These are phyloP conservation scores for Byasa hedistus DNA, from an alignment of 2,888 invertebrate genomes.

Conservation along the genomic window DNA sequence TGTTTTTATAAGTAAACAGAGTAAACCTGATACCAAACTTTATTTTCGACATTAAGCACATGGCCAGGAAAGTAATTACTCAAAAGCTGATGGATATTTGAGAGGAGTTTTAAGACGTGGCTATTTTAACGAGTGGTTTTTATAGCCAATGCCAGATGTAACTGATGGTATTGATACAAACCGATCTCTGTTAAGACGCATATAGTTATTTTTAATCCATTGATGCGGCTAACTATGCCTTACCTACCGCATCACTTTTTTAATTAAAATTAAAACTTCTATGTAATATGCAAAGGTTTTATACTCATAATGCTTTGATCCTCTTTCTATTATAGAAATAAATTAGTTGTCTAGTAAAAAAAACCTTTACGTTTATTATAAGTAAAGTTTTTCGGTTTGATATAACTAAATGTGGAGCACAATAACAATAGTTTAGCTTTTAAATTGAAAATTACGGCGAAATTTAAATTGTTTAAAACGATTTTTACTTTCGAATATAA, in stretches of 20 bases:
- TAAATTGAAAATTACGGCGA: no score
- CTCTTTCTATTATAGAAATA: no score
- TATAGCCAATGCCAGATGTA: slow-evolving; percentile 19
- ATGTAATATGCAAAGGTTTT: background rate
- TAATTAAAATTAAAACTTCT: background rate
- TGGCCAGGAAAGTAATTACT: slow-evolving; percentile 12
- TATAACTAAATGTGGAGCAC: no score
- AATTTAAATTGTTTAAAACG: no score
- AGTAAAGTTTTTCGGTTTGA: no score
- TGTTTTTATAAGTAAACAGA: background rate
- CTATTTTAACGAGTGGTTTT: slow-evolving; percentile 22
- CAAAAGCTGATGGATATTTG: slow-evolving; percentile 12
- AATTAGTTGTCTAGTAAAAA: no score
- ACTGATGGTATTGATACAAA: slow-evolving; percentile 9
- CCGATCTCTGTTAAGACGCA: slow-evolving; percentile 2
- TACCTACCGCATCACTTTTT: background rate
- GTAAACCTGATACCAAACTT: background rate
- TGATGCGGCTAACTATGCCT: background rate
- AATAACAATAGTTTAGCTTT: no score
- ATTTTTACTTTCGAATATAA: no score
- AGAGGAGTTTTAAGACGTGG: slow-evolving; percentile 23
- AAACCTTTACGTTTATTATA: no score
- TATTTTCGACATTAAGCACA: slow-evolving; percentile 15
- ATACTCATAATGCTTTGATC: no score
- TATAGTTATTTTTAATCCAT: slow-evolving; percentile 8